Conservation (phyloP, 2,888 invertebrate genomes). For the Heliconius ethilla region DNA sequence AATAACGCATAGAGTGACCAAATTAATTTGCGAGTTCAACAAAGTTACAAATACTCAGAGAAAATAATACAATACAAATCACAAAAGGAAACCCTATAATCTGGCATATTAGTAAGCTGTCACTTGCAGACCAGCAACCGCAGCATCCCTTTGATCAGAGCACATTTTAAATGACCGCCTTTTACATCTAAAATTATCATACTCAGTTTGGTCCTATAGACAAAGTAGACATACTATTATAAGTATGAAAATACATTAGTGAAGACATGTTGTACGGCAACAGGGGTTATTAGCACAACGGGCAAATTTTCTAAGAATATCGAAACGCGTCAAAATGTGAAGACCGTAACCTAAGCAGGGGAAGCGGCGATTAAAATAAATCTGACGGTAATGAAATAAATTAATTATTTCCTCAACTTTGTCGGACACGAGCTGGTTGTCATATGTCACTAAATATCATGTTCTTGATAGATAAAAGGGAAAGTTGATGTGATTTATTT, state of each 20-base stretch:
- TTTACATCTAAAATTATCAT: constrained; percentile 69
- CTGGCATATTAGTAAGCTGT: constrained; percentile 72
- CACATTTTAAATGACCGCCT: constrained; percentile 67
- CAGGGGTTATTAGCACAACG: constrained; percentile 68
- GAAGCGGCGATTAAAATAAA: constrained; percentile 66
- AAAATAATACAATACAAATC: constrained; percentile 4
- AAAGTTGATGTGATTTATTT: constrained; percentile 39
- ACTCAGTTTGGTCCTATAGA: neutral
- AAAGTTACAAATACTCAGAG: too few relatives aligned
- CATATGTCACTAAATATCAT: constrained; percentile 41
- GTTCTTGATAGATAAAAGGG: constrained; percentile 44
- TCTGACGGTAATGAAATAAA: constrained; percentile 59
- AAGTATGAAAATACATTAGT: constrained; percentile 8
- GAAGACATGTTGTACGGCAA: constrained; percentile 5
- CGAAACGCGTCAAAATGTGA: constrained; percentile 63
- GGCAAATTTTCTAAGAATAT: constrained; percentile 62
- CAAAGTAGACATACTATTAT: too few relatives aligned
- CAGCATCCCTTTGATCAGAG: constrained; percentile 69
- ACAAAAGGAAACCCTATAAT: constrained; percentile 54
- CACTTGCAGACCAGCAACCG: constrained; percentile 62
- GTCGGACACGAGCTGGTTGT: constrained; percentile 38
- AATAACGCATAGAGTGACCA: neutral
- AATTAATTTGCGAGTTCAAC: too few relatives aligned
- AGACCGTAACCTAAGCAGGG: constrained; percentile 61
- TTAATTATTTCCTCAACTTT: constrained; percentile 51